Conservation (phyloP, 2,888 invertebrate species). For the Catocala nupta region DNA sequence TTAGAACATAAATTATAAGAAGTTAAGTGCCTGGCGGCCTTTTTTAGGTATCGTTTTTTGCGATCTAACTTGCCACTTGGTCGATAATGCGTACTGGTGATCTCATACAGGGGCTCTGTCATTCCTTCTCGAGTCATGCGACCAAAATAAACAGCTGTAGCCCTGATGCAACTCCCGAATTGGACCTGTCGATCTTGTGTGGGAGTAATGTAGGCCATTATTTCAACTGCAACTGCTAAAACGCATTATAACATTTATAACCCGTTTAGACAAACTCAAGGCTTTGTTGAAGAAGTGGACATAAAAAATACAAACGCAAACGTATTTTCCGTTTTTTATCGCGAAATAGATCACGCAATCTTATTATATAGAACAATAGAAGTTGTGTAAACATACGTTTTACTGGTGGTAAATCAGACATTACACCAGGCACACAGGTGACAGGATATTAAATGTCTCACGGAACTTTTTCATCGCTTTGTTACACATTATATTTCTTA, state of each 20-base stretch:
- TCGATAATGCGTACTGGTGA: conserved; percentile 71
- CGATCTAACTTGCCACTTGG: conserved; percentile 41
- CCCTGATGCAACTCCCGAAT: conserved; percentile 69
- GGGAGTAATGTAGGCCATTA: conserved; percentile 61
- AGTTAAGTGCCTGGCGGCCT: conserved; percentile 24
- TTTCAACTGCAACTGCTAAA: conserved; percentile 40
- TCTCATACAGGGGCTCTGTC: conserved; percentile 76
- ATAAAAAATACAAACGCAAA: neutral
- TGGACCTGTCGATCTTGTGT: conserved; percentile 62
- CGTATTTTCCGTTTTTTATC: neutral
- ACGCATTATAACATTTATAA: neutral
- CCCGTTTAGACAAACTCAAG: neutral
- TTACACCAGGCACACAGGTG: too few relatives aligned
- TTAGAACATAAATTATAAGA: conserved; percentile 25
- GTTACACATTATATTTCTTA: conserved; percentile 21
- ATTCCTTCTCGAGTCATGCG: conserved; percentile 72
- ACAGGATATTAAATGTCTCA: too few relatives aligned
- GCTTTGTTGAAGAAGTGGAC: neutral
- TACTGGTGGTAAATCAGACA: too few relatives aligned
- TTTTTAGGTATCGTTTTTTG: conserved; percentile 33
- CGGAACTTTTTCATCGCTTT: neutral
- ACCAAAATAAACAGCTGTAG: conserved; percentile 74
- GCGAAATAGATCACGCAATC: neutral
- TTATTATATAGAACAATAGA: neutral
- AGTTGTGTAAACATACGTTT: too few relatives aligned